These are phyloP conservation scores for Eretmocerus hayati DNA, from an alignment of 2,888 invertebrate genomes.

Conservation along the genomic window DNA sequence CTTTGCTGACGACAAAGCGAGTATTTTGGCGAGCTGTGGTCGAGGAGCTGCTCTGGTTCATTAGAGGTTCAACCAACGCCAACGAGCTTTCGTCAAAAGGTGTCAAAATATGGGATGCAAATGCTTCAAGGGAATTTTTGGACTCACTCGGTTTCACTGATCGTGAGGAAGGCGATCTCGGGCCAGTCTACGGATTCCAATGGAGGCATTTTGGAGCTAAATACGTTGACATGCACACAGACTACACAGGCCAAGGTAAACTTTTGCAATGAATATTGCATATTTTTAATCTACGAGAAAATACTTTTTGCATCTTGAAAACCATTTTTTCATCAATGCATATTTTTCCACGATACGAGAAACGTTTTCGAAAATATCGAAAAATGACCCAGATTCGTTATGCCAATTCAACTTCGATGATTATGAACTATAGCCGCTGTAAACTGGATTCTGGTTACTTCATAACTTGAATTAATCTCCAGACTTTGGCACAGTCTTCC, in stretches of 20 bases:
- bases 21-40: constrained; percentile 88
- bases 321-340: too few relatives aligned
- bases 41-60: constrained; percentile 93
- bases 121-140: constrained; percentile 81
- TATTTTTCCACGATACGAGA: too few relatives aligned
- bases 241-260: constrained; percentile 63
- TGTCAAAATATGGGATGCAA: constrained; percentile 94
- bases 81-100: constrained; percentile 70
- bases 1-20: constrained; percentile 88
- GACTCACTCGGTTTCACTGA: constrained; percentile 77
- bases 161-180: constrained; percentile 88
- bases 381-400: too few relatives aligned
- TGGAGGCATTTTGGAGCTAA: constrained; percentile 98
- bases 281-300: too few relatives aligned
- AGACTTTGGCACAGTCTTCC: too few relatives aligned
- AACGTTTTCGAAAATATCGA: too few relatives aligned
- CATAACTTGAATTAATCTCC: too few relatives aligned
- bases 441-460: too few relatives aligned
- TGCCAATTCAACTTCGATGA: too few relatives aligned
- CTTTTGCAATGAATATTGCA: too few relatives aligned
- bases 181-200: constrained; percentile 96
- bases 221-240: constrained; percentile 72
- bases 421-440: too few relatives aligned
- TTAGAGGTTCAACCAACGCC: constrained; percentile 83
- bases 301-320: too few relatives aligned